Evolutionary conservation across 2,888 invertebrate species (phyloP).

Genomic region (Ferdinandea cuprea): DNA sequence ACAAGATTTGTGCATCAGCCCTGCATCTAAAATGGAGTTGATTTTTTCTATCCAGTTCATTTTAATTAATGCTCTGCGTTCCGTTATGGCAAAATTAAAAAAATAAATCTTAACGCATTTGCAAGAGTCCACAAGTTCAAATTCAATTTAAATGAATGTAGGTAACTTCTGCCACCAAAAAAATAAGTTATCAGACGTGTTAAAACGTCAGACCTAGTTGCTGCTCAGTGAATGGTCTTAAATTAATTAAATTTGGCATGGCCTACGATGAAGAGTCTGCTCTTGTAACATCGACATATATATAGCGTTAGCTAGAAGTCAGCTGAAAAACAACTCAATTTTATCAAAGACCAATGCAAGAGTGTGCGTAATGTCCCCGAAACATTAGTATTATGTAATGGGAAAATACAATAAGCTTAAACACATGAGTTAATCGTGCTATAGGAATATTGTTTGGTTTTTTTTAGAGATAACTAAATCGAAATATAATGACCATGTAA

Average conservation of each 20-base stretch:
- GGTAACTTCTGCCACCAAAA: too few relatives aligned
- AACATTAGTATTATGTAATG: background rate
- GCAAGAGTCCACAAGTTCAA: too few relatives aligned
- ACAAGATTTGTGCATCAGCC: too few relatives aligned
- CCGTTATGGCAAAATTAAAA: too few relatives aligned
- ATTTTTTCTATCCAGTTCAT: too few relatives aligned
- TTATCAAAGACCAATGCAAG: background rate
- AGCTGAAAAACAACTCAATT: background rate
- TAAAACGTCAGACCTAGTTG: background rate
- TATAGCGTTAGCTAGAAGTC: background rate
- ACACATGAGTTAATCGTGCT: conserved; percentile 23
- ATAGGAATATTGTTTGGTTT: background rate
- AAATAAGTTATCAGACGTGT: background rate
- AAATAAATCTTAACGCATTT: too few relatives aligned
- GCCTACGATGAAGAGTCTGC: background rate
- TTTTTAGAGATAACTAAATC: conserved; percentile 12
- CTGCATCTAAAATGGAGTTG: too few relatives aligned
- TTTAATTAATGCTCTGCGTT: too few relatives aligned
- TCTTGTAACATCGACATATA: background rate
- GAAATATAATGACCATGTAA: conserved; percentile 22
- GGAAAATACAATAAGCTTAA: background rate
- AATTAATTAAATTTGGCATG: conserved; percentile 16
- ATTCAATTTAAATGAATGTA: too few relatives aligned
- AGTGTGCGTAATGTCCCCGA: background rate
- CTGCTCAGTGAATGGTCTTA: conserved; percentile 3